These are phyloP conservation scores for Anniella stebbinsi DNA, from an alignment of 2,797 vertebrate species.

Conservation along the genomic window DNA sequence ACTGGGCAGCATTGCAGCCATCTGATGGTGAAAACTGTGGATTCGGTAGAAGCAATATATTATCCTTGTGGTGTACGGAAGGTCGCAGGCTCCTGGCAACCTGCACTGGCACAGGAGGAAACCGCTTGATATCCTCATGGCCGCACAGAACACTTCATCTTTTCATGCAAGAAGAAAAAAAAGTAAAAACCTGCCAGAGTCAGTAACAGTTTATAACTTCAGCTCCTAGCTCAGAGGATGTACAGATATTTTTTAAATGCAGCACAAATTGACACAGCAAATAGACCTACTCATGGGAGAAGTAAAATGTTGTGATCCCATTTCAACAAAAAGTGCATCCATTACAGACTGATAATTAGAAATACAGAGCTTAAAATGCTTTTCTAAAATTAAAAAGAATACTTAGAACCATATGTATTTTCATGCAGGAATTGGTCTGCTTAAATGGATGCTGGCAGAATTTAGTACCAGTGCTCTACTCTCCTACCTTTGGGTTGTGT, in stretches of 20 bases:
- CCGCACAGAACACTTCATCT: neutral
- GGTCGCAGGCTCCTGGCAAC: neutral
- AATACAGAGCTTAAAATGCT: conserved; percentile 43
- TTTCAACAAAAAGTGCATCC: conserved; percentile 51
- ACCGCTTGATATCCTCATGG: neutral
- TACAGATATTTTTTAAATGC: conserved; percentile 43
- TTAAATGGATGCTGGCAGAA: conserved; percentile 13
- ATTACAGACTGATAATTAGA: conserved; percentile 52
- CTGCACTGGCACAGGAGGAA: accelerated
- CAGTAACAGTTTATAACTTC: conserved; percentile 27
- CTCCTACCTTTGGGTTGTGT: conserved; percentile 2
- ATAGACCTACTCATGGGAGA: conserved; percentile 46
- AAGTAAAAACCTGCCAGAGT: conserved; percentile 35
- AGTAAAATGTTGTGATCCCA: conserved; percentile 62
- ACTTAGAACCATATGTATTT: conserved; percentile 35
- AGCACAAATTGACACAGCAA: conserved; percentile 53
- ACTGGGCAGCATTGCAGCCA: neutral
- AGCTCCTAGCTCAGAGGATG: conserved; percentile 42
- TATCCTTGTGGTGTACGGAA: neutral
- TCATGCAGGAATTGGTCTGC: conserved; percentile 17
- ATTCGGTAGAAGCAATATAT: neutral
- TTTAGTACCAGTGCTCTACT: conserved; percentile 6
- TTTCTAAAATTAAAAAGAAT: conserved; percentile 1
- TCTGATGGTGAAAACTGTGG: neutral
- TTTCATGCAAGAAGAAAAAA: neutral